Base-by-base conservation (phyloP, 2,888 invertebrate species). In the Diplazon laetatorius region DNA sequence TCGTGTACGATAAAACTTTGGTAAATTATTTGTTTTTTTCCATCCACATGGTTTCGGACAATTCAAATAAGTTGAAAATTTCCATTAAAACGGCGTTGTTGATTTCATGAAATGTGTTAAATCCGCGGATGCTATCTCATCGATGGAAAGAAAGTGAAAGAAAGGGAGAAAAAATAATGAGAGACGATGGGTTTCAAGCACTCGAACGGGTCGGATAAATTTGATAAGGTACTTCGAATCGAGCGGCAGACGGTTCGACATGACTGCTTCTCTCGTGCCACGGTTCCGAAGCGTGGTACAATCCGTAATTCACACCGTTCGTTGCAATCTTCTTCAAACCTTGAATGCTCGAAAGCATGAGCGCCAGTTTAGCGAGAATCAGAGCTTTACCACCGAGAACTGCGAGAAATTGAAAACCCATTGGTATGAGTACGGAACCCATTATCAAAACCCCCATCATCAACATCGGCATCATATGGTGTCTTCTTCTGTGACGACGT, bases 401-500 rank as follows among this genome's bases (percentile, higher is more conserved):
- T 0, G 96, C 96, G 0, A 97, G 92, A 89, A 97, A 95, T 89
- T 97, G 96, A 88, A 97, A 97, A 12, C 96, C 96, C 94, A 96
- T 94, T 0, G 96, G 96, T 12, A 96, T 92, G 0, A 96, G 88
- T 2, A 96, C 94, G 89, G 96, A 94, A 0, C 95, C 95, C 87
- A 96, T 93, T 14, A 96, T 94, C 30, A 96, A 93, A 16, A 96
- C 91, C 0, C 95, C 96, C 87, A 96, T 96, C 92, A 96, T 94
- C 93, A 96, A 94, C 91, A 96, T 93, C 0, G 95, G 94, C 91
- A 95, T 93, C 93, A 96, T 94, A 55, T 94, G 93, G 55, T 94
- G 94, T 68, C 94, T 93, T 4, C 94, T 93, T 35, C 94, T 93
- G 10, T 83, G 85, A 0, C 94, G 93, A 46, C 94, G 93, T 87